These are phyloP conservation scores for Cheilosia grossa DNA, from an alignment of 2,888 invertebrate species.

Conservation along the genomic window DNA sequence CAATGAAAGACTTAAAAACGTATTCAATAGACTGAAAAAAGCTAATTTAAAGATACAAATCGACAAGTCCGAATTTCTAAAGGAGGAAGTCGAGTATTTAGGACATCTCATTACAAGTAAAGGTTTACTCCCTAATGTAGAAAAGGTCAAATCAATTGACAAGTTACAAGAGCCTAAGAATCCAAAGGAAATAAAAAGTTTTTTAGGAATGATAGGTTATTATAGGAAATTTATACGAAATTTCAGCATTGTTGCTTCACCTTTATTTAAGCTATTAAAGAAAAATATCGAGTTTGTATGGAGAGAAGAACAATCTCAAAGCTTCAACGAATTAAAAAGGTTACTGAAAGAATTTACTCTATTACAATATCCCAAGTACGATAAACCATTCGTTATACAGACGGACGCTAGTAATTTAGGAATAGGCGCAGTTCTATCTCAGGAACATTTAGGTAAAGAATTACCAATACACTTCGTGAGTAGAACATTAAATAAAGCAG, in stretches of 20 bases:
- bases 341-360: too few relatives aligned
- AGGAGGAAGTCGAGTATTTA: constrained; percentile 10
- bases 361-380: too few relatives aligned
- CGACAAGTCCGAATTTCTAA: constrained; percentile 28
- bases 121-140: constrained; percentile 12
- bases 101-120: constrained; percentile 21
- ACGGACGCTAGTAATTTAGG: too few relatives aligned
- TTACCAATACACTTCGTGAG: constrained; percentile 38
- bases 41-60: constrained; percentile 27
- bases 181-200: constrained; percentile 10
- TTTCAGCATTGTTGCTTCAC: constrained; percentile 47
- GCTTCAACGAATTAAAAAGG: too few relatives aligned
- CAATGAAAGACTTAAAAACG: too few relatives aligned
- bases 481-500: constrained; percentile 37
- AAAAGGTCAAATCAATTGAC: constrained; percentile 8
- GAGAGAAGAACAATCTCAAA: too few relatives aligned
- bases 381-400: too few relatives aligned
- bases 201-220: constrained; percentile 37
- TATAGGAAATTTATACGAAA: constrained; percentile 37
- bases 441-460: constrained; percentile 14
- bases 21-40: constrained; percentile 16
- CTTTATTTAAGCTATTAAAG: constrained; percentile 47
- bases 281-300: background rate
- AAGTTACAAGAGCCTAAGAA: constrained; percentile 2
- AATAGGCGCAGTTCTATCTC: background rate